Base-by-base conservation (phyloP, 2,888 invertebrate genomes). In the Melanophora roralis region DNA sequence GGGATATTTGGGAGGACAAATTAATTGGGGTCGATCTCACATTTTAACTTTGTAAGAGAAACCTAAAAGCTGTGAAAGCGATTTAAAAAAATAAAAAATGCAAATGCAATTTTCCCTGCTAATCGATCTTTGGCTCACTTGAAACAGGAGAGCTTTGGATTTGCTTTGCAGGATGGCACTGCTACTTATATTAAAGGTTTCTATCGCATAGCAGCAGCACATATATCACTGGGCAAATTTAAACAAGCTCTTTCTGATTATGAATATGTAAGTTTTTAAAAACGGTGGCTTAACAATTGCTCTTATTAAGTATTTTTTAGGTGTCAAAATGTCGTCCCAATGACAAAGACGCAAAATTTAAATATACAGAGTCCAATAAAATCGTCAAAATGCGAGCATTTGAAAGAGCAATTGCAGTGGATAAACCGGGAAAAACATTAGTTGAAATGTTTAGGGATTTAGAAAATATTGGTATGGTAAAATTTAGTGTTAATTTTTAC, bases 181-280 rank as follows among this genome's bases (percentile, higher is more conserved):
- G 94, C 94, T 85, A 92, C 92, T 23, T 99, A 98, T 89, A 92
- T 98, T 23, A 99, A 99, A 91, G 99, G 98, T 0, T 99, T 98
- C 89, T 99, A 99, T 90, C 93, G 99, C 85, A 92, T 99, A 86
- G 99, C 99, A 0, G 97, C 97, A 1, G 95, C 99, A 36, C 94
- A 98, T 86, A 99, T 99, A 98, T 97, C 98, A 27, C 91, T 99
- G 87, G 98, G 99, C 84, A 98, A 98, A 91, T 98, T 97, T 90
- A 98, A 98, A 91, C 92, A 95, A 91, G 99, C 99, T 9, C 92
- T 99, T 83, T 95, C 95, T 90, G 99, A 99, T 91, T 99, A 97
- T 91, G 98, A 98, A 93, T 94, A 96, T 90, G 97, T 97, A 91
- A 92, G 93, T 92, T 87, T 49, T 3, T 0, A 49, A 5, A 27